phyloP scores from a whole-genome alignment of 2,113 vertebrate species.

The Epinephelus moara region DNA sequence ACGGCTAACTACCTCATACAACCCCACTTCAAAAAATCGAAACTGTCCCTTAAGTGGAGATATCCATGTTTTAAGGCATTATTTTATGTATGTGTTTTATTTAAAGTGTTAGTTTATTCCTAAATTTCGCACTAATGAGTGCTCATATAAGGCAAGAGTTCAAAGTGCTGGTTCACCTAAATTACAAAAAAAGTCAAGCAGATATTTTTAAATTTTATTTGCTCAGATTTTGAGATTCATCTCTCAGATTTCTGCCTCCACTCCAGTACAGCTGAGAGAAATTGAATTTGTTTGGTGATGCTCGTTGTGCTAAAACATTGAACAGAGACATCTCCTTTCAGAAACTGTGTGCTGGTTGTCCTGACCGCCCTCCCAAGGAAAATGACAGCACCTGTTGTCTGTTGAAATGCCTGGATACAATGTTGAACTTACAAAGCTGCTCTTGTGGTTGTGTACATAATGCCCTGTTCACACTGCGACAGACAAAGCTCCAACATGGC shows the following conservation, averaged over 20 bases:
- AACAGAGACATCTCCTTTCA: neutral
- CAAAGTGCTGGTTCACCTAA: neutral
- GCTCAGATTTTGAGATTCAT: neutral
- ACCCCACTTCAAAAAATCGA: too few relatives aligned
- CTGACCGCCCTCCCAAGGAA: neutral
- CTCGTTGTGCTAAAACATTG: too few relatives aligned
- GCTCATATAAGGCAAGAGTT: neutral
- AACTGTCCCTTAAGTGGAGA: neutral
- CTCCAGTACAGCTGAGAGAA: too few relatives aligned
- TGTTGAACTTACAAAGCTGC: neutral
- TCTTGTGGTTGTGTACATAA: too few relatives aligned
- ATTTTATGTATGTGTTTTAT: neutral
- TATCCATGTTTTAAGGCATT: neutral
- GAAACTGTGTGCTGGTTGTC: neutral
- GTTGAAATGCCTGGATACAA: neutral
- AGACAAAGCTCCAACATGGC: too few relatives aligned
- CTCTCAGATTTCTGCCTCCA: too few relatives aligned
- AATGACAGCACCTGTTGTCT: too few relatives aligned
- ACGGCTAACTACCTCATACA: too few relatives aligned
- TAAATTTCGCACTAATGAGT: too few relatives aligned
- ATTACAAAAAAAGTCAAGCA: neutral
- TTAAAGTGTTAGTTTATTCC: neutral
- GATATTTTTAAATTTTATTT: neutral
- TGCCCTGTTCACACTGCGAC: too few relatives aligned
- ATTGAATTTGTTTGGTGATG: too few relatives aligned